Evolutionary conservation across 2,113 vertebrate species (phyloP).

Genomic region (Otis tarda): DNA sequence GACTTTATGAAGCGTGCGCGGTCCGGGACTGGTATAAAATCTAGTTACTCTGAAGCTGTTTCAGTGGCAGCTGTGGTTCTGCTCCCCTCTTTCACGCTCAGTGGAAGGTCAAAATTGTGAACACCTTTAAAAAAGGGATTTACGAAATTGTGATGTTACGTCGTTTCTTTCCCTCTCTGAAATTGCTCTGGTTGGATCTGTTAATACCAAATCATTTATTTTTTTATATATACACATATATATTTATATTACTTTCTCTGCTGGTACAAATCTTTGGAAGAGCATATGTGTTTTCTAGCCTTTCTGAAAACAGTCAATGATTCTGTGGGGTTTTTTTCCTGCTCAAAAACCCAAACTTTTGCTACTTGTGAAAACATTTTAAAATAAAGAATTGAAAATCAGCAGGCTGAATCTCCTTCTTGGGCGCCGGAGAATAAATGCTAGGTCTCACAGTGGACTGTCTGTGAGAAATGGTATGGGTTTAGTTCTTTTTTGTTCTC

Average conservation of each 20-base stretch:
- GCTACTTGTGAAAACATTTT: neutral
- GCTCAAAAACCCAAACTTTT: neutral
- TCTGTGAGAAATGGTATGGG: neutral
- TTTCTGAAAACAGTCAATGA: neutral
- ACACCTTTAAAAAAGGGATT: conserved; percentile 1
- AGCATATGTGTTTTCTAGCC: neutral
- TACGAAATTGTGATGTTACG: neutral
- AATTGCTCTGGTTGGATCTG: neutral
- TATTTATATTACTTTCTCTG: conserved; percentile 25
- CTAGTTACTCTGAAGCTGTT: neutral
- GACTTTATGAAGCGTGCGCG: neutral
- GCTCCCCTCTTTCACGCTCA: neutral
- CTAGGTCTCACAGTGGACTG: neutral
- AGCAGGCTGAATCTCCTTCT: neutral
- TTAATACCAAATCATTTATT: conserved; percentile 21
- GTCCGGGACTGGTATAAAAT: neutral
- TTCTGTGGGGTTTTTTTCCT: neutral
- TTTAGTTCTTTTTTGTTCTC: neutral
- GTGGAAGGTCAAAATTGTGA: neutral
- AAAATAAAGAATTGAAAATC: conserved; percentile 39
- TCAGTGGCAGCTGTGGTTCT: neutral
- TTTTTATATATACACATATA: conserved; percentile 16
- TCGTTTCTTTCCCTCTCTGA: neutral
- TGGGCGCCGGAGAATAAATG: neutral
- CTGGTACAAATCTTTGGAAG: neutral